Evolutionary conservation across 2,888 invertebrate genomes (phyloP), one percentile per base, ranked within the genome.

Genomic region (Caenorhabditis japonica): DNA sequence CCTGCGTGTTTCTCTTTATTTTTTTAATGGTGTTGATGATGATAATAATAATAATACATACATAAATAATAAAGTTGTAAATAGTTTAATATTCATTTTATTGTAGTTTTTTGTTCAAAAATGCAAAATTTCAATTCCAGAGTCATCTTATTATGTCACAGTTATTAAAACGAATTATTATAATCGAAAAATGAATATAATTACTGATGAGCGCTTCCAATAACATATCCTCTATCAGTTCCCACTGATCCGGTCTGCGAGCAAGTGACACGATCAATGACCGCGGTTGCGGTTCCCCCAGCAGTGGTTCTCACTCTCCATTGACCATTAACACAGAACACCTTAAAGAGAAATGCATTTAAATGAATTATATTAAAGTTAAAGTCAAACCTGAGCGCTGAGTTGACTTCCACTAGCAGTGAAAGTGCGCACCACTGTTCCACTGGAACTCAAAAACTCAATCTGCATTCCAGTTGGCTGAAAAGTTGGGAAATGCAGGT

Each of bases 191-290:
- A 10, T n/a, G 12, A n/a, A 39, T 4, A 17, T n/a, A 34, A 23
- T 3, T 5, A 49, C 33, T 36, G 51, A 13, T 38, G 13, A 4
- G 59, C 53, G 1, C 47, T 46, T 25, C 69, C 69, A 15, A 59
- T 23, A 7, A 58, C 41, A 53, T 75, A 66, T 33, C 75, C 75
- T 10, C 15, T 21, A 55, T 75, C 75, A 12, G 52, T 33, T 53
- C 75, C 75, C n/a, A 2, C 5, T 1, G 75, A 76, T 41, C 72
- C 72, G 12, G 41, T 13, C 33, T 76, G 75, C 1, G 75, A 70
- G 55, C 75, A 76, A 5, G 75, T 68, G 3, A 76, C 75, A 3
- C 13, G 4, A 3, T 38, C 13, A 12, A 74, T 69, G 4, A 27
- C 13, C 10, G 15, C 10, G 12, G 30, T 4, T 0, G 61, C 68